A percentile compares a stretch with the other conserved stretches of the same genome.
Evolutionary conservation across 2,888 invertebrate species (phyloP).

Genomic region (Andricus quercusramuli): DNA sequence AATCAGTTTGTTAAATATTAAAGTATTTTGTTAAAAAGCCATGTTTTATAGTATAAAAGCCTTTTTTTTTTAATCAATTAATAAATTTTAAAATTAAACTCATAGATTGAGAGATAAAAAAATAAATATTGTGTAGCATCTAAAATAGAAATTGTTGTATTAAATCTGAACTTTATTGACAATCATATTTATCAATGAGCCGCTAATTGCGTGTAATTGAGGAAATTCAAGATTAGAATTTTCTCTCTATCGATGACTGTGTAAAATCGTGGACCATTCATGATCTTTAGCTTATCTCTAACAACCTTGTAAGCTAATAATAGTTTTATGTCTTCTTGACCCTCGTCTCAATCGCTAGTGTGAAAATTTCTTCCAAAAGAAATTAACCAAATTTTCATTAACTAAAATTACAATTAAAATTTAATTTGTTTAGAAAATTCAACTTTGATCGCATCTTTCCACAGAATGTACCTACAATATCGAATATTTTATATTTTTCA

Average conservation of each 20-base stretch:
- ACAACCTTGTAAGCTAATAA: constrained; percentile 11
- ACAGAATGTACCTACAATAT: too few species aligned
- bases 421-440: too few species aligned
- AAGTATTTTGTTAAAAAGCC: too few species aligned
- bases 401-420: too few species aligned
- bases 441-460: too few species aligned
- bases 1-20: too few species aligned
- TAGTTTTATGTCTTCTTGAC: constrained; percentile 34
- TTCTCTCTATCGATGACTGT: constrained; percentile 2
- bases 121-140: too few species aligned
- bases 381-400: background rate
- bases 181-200: background rate
- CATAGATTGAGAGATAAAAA: too few species aligned
- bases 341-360: background rate
- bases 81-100: too few species aligned
- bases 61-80: too few species aligned
- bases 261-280: constrained; percentile 8
- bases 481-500: too few species aligned
- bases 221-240: background rate
- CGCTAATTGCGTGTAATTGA: constrained; percentile 17
- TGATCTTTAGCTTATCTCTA: constrained; percentile 29
- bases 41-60: too few species aligned
- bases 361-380: background rate
- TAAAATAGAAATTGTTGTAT: background rate
- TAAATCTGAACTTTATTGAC: background rate